Percentiles rank a stretch among this genome's conserved stretches.
Evolutionary conservation across 1,140 invertebrate genomes (phyloP).

Genomic region (Drosophila hydei): DNA sequence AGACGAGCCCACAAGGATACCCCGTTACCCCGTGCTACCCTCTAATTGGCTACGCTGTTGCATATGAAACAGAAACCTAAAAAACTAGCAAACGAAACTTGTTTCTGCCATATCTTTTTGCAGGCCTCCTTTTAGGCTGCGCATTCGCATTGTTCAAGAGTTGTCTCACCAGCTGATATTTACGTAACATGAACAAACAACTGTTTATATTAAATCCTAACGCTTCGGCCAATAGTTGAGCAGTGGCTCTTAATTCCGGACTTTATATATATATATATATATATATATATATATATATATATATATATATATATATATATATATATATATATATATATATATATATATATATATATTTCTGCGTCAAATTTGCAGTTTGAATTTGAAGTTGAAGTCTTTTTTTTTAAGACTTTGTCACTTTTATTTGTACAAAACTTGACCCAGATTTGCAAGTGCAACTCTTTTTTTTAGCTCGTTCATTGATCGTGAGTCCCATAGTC

Average conservation of each 20-base stretch:
- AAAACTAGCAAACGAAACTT: conserved; percentile 44
- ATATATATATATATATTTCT: no score
- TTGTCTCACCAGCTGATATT: conserved; percentile 63
- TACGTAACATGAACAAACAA: conserved; percentile 53
- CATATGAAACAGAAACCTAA: background rate
- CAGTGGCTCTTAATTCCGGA: conserved; percentile 5
- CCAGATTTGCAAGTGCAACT: conserved; percentile 15
- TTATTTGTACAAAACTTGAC: conserved; percentile 20
- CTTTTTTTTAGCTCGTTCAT: conserved; percentile 6
- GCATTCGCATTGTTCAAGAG: conserved; percentile 40
- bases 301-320: no score
- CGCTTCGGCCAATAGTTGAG: background rate
- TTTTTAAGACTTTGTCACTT: conserved; percentile 2
- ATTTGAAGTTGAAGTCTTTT: background rate
- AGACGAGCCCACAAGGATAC: conserved; percentile 64
- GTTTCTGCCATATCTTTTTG: conserved; percentile 56
- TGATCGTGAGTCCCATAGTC: background rate
- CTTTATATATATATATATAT: no score
- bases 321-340: no score
- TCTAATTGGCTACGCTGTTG: background rate
- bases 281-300: no score
- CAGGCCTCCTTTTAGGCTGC: conserved; percentile 2
- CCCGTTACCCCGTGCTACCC: background rate
- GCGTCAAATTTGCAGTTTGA: no score
- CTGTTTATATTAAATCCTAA: conserved; percentile 4